Evolutionary conservation across 1,140 invertebrate species (phyloP).

Genomic region (Sycobia sp.): DNA sequence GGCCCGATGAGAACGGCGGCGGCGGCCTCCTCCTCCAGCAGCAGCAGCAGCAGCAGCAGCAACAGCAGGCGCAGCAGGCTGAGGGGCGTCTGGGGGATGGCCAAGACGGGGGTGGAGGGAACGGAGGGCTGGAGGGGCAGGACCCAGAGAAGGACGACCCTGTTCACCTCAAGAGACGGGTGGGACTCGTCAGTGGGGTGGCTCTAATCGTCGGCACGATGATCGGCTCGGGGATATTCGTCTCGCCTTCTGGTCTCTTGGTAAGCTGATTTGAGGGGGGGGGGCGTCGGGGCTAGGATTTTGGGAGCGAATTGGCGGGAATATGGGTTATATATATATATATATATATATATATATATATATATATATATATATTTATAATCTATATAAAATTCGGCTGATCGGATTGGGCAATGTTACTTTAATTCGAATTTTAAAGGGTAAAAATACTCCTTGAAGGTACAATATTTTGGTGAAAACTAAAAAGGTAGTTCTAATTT

Average conservation of each 20-base stretch:
- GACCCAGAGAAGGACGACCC: constrained; percentile 89
- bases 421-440: too few relatives aligned
- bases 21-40: constrained; percentile 36
- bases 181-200: constrained; percentile 97
- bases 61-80: constrained; percentile 19
- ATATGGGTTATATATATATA: too few relatives aligned
- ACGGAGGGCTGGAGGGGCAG: constrained; percentile 79
- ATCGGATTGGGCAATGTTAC: too few relatives aligned
- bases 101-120: constrained; percentile 57
- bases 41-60: constrained; percentile 39
- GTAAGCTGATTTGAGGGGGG: too few relatives aligned
- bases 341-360: too few relatives aligned
- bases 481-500: too few relatives aligned
- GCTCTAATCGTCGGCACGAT: constrained; percentile 95
- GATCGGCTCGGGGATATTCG: constrained; percentile 97
- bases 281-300: too few relatives aligned
- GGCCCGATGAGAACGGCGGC: constrained; percentile 43
- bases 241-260: constrained; percentile 93
- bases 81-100: constrained; percentile 37
- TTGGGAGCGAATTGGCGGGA: too few relatives aligned
- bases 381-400: too few relatives aligned
- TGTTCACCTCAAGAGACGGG: constrained; percentile 97
- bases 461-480: too few relatives aligned
- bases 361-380: too few relatives aligned
- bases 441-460: too few relatives aligned